Evolutionary conservation across 2,113 vertebrate species (phyloP).

Genomic region (Collichthys lucidus): DNA sequence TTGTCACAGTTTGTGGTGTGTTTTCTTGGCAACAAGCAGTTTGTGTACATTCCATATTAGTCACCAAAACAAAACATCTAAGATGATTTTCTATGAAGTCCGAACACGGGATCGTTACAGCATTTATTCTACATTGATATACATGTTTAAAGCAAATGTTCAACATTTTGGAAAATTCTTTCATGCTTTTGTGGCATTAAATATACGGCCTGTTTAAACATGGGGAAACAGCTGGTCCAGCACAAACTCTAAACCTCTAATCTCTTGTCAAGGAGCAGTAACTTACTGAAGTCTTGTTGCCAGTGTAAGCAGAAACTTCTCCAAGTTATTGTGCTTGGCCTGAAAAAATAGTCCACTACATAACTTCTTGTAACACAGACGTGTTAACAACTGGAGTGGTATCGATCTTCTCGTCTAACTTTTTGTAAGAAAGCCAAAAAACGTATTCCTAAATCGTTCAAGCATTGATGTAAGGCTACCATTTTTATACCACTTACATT

Average conservation of each 20-base stretch:
- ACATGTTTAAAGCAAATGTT: not conserved
- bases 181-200: not conserved
- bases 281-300: not conserved
- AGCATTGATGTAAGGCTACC: not conserved
- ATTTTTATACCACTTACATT: not conserved
- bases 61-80: not conserved
- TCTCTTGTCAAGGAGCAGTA: not conserved
- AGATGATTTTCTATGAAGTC: not conserved
- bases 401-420: not conserved
- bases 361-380: not conserved
- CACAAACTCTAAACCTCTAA: too few relatives aligned
- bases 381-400: not conserved
- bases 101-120: not conserved
- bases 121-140: not conserved
- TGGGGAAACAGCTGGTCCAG: too few relatives aligned
- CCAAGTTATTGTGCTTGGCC: not conserved
- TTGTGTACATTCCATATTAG: not conserved
- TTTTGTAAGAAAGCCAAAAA: not conserved
- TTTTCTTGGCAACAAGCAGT: not conserved
- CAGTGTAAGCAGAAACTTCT: not conserved
- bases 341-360: not conserved
- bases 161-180: not conserved
- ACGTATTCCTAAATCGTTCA: not conserved
- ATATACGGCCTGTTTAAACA: not conserved
- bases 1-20: not conserved